phyloP scores from a whole-genome alignment of 2,888 invertebrate genomes.

The Trissolcus brochymenae region DNA sequence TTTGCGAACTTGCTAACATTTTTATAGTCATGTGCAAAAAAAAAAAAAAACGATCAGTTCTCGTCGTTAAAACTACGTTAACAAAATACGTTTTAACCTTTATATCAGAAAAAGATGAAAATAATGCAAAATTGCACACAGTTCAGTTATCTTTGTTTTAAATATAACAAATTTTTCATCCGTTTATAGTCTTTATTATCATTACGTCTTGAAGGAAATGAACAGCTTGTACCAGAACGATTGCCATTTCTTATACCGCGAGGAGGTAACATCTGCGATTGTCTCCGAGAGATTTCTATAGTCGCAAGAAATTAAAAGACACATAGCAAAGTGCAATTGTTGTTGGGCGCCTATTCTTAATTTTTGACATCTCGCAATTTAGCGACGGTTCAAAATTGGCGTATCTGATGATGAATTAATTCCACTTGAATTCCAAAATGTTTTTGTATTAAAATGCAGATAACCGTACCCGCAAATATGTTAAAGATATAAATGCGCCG shows the following conservation, averaged over 20 bases:
- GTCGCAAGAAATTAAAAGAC: constrained; percentile 32
- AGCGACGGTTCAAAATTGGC: background rate
- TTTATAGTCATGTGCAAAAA: constrained; percentile 34
- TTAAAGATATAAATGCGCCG: constrained; percentile 34
- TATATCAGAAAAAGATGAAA: no score
- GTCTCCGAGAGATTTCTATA: constrained; percentile 23
- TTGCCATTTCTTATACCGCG: constrained; percentile 35
- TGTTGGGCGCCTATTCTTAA: constrained; percentile 13
- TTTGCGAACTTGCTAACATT: constrained; percentile 46
- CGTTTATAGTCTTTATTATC: constrained; percentile 15
- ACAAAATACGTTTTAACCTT: background rate
- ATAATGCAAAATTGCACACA: background rate
- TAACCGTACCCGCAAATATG: constrained; percentile 41
- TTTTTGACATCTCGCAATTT: constrained; percentile 14
- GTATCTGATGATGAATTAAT: constrained; percentile 28
- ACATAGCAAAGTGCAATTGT: background rate
- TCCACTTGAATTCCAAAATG: constrained; percentile 13
- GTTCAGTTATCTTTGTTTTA: no score
- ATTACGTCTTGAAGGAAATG: constrained; percentile 44
- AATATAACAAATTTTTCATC: no score
- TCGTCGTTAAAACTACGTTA: no score
- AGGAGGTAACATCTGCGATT: constrained; percentile 45
- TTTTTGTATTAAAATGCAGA: constrained; percentile 19
- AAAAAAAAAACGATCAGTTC: background rate
- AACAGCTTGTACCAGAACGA: constrained; percentile 32